Evolutionary conservation across 2,888 invertebrate genomes (phyloP), one percentile per base, ranked within the genome.

Genomic region (Danaus chrysippus): DNA sequence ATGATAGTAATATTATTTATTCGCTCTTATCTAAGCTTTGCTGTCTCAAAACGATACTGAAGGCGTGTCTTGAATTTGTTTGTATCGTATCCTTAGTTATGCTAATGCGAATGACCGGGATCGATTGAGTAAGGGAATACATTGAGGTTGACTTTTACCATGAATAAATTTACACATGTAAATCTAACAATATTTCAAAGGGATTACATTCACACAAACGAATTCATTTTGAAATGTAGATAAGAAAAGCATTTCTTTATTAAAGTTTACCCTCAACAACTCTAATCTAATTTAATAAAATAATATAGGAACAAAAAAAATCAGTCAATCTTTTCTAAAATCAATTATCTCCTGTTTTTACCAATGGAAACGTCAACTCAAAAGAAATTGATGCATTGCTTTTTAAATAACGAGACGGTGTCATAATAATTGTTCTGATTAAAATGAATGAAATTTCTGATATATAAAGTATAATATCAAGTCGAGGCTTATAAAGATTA

Each of bases 81-180:
- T 77, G 75, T 77, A 76, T 73, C 75, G 74, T 69, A 63, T 71
- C 74, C 73, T 81, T 77, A 78, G 80, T 77, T 81, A 82, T 81
- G 80, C 73, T 79, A 78, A 81, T 79, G 66, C 64, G 71, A 71
- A 72, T 73, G 76, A 76, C 76, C 76, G 75, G 74, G 75, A 72
- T 73, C 71, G 66, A 68, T 68, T 68, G 71, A 76, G 72, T 70
- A 73, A 73, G 70, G 66, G 72, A 75, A 78, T 80, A 79, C 75
- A 80, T 81, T 77, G 76, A 70, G 74, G 73, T 65, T 68, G 66
- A 68, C 73, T 74, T 71, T 71, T 72, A 71, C 74, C 72, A 76
- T 77, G 75, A 77, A 78, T 78, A 76, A 75, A 77, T 76, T 74
- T 71, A 65, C 70, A 67, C 68, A 70, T 72, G 71, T 71, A 72